Percentiles rank a stretch among this genome's conserved stretches.
phyloP scores from a whole-genome alignment of 2,888 invertebrate genomes.

The Amphimallon solstitiale region DNA sequence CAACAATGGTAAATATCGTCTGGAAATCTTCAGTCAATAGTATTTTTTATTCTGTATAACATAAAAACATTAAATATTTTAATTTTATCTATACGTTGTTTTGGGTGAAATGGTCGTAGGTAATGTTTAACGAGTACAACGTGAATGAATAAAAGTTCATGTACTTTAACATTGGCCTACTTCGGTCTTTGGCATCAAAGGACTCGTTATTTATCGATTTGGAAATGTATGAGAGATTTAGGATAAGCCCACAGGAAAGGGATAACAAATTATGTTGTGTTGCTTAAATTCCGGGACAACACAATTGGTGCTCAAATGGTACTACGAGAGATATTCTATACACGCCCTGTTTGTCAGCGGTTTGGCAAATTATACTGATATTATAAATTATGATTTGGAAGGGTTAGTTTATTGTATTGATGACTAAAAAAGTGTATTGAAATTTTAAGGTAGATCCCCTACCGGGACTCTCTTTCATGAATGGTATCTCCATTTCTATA shows the following conservation, averaged over 20 bases:
- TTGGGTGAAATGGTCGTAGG: too few species aligned
- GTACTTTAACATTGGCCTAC: constrained; percentile 1
- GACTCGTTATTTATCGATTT: constrained; percentile 24
- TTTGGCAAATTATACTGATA: constrained; percentile 22
- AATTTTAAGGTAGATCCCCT: too few species aligned
- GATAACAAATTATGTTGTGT: constrained; percentile 28
- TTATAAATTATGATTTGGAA: constrained; percentile 12
- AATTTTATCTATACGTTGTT: too few species aligned
- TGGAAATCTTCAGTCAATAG: too few species aligned
- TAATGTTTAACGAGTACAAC: neutral
- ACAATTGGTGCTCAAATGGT: constrained; percentile 9
- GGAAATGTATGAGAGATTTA: constrained; percentile 14
- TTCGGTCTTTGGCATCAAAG: neutral
- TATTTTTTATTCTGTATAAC: too few species aligned
- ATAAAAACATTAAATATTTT: too few species aligned
- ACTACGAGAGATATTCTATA: neutral
- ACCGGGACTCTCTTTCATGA: too few species aligned
- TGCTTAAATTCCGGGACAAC: constrained; percentile 11
- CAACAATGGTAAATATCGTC: too few species aligned
- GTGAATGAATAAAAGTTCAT: neutral
- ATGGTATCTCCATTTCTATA: too few species aligned
- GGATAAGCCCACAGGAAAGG: constrained; percentile 14
- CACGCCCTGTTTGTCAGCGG: constrained; percentile 22
- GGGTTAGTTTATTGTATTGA: too few species aligned
- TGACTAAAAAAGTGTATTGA: too few species aligned